Base-by-base conservation (phyloP, 53 echinoderm and acorn worm species). In the Pentamera pediparva region DNA sequence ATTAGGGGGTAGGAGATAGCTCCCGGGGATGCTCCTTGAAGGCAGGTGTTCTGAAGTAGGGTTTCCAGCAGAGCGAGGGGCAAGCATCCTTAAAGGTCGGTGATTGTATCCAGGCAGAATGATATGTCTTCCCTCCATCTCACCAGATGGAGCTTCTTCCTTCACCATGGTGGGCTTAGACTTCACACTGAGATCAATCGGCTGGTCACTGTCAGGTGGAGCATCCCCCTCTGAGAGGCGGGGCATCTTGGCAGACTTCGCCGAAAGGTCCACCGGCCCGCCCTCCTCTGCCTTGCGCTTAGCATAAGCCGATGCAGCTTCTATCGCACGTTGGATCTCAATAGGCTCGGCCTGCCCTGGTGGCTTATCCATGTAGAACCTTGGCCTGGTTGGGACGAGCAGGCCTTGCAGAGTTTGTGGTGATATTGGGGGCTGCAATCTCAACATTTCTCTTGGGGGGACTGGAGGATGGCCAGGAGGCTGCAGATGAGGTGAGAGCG, bases 261-360 rank as follows among this genome's bases (percentile, higher is more conserved):
- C 53, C 18, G 72, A 32, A 15, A 71, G 54, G 35, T 71, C 72
- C 53, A 71, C 50, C 30, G 72, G 72, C 50, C 34, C 54, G 4
- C 52, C 72, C 7, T 71, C 53, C 33, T 71, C 72, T 34, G 54
- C 50, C 19, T 71, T 71, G 32, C 72, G 50, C 35, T 71, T 71
- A 13, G 5, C 41, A 11, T 1, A 21, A 26, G 38, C 13, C 21
- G 39, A 19, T 5, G 43, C 12, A 4, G 29, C 8, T 5, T 65
- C 62, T 37, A 19, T 25, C 18, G 39, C 4, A 65, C 29, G 29
- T 11, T 22, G 39, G 7, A 30, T 6, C n/a, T 29, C 29, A 28
- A 57, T 12, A 57, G 26, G 11, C 21, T 57, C 27, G 17, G 29
- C 13, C 29, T 31, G 29, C 13, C 13, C 28, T 31, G 32, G 10